Evolutionary conservation across 2,888 invertebrate species (phyloP), one percentile per base, ranked within the genome.

Genomic region (Lithophane ornitopus): DNA sequence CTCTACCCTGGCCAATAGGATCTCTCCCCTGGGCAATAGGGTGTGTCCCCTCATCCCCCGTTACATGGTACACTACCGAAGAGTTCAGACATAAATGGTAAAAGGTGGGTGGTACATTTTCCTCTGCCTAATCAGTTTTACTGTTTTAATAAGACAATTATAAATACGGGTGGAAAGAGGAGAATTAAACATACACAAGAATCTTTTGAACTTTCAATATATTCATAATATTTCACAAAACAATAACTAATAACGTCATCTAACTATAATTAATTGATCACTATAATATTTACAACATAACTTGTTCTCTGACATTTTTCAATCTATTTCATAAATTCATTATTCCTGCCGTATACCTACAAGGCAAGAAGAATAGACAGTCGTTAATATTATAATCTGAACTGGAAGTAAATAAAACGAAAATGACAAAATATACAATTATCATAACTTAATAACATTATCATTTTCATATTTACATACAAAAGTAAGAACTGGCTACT

Each of bases 191-290:
- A 88, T 12, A 91, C 89, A 84, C 80, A 77, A 81, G 65, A 68
- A 90, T 92, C 88, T 90, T 92, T 93, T 91, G 92, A 96, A 95
- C 95, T 95, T 95, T 95, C 94, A 94, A 95, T 95, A 96, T 96
- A 95, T 95, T 95, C 94, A 94, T 94, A 92, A 92, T 93, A 94
- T 94, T 93, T 95, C 94, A 94, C 93, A 95, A 95, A 96, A 96
- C 95, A 96, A 95, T 95, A 95, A 95, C 94, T 94, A 93, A 87
- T 92, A 94, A 94, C 94, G 90, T 91, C 91, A 88, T 89, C 90
- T 93, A 92, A 91, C 89, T 93, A 93, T 77, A 87, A 86, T 91
- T 93, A 94, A 90, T 87, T 87, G 88, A 89, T 93, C 89, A 90
- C 90, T 93, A 93, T 88, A 87, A 92, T 95, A 96, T 95, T 94